Evolutionary conservation across 2,888 invertebrate species (phyloP).

Genomic region (Aspidiotus rigidus): DNA sequence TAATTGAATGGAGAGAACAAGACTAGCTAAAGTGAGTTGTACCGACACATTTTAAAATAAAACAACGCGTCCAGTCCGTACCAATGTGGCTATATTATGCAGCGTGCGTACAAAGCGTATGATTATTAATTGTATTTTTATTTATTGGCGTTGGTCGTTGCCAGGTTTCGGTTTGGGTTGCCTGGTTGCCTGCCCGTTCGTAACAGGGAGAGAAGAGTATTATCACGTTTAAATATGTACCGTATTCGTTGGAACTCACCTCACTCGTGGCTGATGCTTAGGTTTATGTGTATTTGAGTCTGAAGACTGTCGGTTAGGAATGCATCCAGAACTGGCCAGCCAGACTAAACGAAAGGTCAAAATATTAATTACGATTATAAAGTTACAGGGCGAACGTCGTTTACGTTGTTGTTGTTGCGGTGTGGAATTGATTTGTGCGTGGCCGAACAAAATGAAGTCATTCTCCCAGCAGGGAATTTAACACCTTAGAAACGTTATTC

Average conservation of each 20-base stretch:
- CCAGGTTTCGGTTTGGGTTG: not conserved
- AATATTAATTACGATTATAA: conserved; percentile 30
- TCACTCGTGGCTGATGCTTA: too few species aligned
- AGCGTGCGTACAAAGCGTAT: not conserved
- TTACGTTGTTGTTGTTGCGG: conserved; percentile 25
- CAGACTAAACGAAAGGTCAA: conserved; percentile 33
- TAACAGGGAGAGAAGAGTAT: not conserved
- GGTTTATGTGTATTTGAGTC: not conserved
- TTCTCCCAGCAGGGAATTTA: conserved; percentile 34
- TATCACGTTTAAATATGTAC: too few species aligned
- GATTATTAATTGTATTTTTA: conserved; percentile 22
- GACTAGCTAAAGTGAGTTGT: conserved; percentile 11
- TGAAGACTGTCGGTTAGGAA: conserved; percentile 17
- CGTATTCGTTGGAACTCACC: too few species aligned
- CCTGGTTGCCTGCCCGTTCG: not conserved
- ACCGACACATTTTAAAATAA: conserved; percentile 5
- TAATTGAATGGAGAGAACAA: not conserved
- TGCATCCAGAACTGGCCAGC: conserved; percentile 23
- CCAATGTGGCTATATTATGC: too few species aligned
- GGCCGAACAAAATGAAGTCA: conserved; percentile 35
- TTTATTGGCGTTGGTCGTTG: conserved; percentile 11
- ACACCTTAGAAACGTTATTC: conserved; percentile 32
- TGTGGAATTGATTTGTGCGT: conserved; percentile 35
- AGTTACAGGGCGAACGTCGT: conserved; percentile 14
- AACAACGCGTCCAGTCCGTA: not conserved